phyloP scores from a whole-genome alignment of 2,797 vertebrate genomes.

The Peromyscus nudipes region DNA sequence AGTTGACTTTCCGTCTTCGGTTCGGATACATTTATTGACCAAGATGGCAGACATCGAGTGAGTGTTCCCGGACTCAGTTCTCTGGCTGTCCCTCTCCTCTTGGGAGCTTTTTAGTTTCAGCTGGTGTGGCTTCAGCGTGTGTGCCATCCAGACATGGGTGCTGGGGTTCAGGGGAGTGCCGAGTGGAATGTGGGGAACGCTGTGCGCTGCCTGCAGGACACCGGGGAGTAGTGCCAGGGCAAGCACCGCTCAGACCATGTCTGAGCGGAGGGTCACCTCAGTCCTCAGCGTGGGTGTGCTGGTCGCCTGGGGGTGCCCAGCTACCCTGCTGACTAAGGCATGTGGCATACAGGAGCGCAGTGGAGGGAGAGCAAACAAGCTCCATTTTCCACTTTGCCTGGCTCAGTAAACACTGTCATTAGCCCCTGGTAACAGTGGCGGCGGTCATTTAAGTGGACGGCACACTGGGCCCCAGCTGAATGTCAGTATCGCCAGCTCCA shows the following conservation, averaged over 20 bases:
- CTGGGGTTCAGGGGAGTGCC: background rate
- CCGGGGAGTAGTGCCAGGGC: background rate
- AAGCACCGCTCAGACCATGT: background rate
- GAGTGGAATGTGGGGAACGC: background rate
- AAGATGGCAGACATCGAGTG: slow-evolving; percentile 98
- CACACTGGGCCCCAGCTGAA: background rate
- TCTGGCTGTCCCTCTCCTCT: too few species aligned
- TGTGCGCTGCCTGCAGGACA: background rate
- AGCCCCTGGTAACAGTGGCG: slow-evolving; percentile 54
- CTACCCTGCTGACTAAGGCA: slow-evolving; percentile 44
- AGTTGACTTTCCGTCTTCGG: slow-evolving; percentile 96
- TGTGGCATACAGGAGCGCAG: slow-evolving; percentile 2
- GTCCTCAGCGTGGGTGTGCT: background rate
- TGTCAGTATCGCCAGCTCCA: background rate
- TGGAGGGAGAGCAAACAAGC: slow-evolving; percentile 23
- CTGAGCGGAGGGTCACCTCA: background rate
- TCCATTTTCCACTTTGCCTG: slow-evolving; percentile 64
- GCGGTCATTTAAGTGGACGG: slow-evolving; percentile 45
- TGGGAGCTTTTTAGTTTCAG: background rate
- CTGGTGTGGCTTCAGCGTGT: background rate
- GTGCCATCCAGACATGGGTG: accelerated
- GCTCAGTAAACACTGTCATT: slow-evolving; percentile 45
- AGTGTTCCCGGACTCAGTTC: slow-evolving; percentile 83
- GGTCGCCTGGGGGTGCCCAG: background rate
- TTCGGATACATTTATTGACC: slow-evolving; percentile 94